phyloP scores from a whole-genome alignment of 2,797 vertebrate species.

The Urosaurus nigricauda region DNA sequence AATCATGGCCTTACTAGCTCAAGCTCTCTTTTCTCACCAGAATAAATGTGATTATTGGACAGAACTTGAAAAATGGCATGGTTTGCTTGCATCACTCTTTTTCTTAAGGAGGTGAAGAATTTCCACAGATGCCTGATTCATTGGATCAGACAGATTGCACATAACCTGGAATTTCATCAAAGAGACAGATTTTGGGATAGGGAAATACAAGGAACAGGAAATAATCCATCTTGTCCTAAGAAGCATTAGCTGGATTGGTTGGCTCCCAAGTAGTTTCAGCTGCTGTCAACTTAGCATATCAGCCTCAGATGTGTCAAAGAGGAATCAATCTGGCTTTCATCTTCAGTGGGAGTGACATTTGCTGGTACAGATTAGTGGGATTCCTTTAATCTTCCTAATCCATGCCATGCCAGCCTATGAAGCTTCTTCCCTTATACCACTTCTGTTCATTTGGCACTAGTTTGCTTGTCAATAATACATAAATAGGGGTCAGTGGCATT shows the following conservation, averaged over 20 bases:
- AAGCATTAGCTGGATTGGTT: conserved; percentile 26
- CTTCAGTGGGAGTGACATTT: conserved; percentile 31
- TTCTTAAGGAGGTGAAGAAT: conserved; percentile 35
- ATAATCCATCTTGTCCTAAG: conserved; percentile 15
- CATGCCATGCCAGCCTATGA: not conserved
- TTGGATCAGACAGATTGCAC: not conserved
- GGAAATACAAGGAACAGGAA: not conserved
- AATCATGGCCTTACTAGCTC: conserved; percentile 58
- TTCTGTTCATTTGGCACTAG: conserved; percentile 4
- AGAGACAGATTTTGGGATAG: not conserved
- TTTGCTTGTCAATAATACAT: conserved; percentile 9
- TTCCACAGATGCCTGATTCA: not conserved
- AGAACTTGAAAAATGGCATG: conserved; percentile 17
- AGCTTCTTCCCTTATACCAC: conserved; percentile 18
- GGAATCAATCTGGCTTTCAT: not conserved
- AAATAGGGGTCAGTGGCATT: not conserved
- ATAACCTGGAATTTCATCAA: conserved; percentile 35
- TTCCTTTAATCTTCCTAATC: conserved; percentile 39
- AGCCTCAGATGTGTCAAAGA: not conserved
- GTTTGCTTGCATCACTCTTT: conserved; percentile 51
- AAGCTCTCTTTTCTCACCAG: conserved; percentile 52
- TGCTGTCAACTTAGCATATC: conserved; percentile 8
- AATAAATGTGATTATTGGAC: conserved; percentile 42
- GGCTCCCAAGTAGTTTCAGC: conserved; percentile 15
- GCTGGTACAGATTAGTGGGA: conserved; percentile 25